Evolutionary conservation across 2,113 vertebrate genomes (phyloP), one percentile per base, ranked within the genome.

Genomic region (Peromyscus maniculatus): DNA sequence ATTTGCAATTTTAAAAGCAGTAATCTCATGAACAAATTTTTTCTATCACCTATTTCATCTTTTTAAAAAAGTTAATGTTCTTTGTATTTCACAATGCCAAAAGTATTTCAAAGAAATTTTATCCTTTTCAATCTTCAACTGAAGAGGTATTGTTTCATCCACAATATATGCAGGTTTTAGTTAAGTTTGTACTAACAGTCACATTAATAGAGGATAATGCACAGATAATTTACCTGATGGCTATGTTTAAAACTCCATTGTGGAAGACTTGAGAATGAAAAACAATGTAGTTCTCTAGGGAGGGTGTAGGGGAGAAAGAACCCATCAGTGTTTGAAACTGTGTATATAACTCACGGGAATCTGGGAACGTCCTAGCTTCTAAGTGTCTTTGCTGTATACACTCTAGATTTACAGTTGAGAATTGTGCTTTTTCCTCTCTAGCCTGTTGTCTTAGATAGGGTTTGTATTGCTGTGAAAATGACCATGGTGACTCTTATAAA

Each of bases 41-140:
- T 91, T 96, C 79, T 88, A 95, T 57, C 22, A 91, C 31, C 43
- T 93, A 79, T 83, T 96, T 7, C 13, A 88, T 80, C 52, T 92
- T 55, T 49, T 90, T 9, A 94, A 55, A 55, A 93, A 94, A 95
- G 21, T 79, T 91, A 79, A 88, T 90, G 12, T 59, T 87, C 12
- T 93, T 95, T 72, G 46, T n/a, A 62, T 90, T 95, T 97, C 43
- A 92, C 59, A 83, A 57, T 89, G 39, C 22, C 10, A 82, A 93
- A 93, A 36, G 9, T 67, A 88, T 95, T 98, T 91, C 39, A 95
- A 95, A 96, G 87, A 78, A 69, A 55, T 55, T 6, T 62, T 90
- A 46, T 64, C n/a, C 4, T 93, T 94, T 93, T 72, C 39, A 79
- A 57, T 77, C 36, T 91, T 94, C 57, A 95, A 79, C 28, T 43